phyloP scores from a whole-genome alignment of 2,797 vertebrate species.

The Podargus strigoides region DNA sequence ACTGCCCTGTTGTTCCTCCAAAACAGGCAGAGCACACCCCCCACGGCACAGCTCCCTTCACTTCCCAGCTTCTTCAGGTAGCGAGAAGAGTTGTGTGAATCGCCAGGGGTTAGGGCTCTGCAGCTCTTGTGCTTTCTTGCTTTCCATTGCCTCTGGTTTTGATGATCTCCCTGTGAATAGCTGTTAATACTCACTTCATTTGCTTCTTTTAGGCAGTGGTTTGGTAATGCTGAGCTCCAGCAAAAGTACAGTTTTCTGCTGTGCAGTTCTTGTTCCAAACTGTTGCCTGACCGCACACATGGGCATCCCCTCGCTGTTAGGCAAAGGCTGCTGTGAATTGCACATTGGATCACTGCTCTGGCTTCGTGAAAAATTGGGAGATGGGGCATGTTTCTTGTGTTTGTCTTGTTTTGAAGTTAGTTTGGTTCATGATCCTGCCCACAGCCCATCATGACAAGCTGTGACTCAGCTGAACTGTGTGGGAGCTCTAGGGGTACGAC shows the following conservation, averaged over 20 bases:
- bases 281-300: not conserved
- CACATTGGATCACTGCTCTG: not conserved
- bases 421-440: not conserved
- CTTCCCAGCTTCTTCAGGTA: not conserved
- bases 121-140: not conserved
- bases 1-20: not conserved
- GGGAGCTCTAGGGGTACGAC: not conserved
- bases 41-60: not conserved
- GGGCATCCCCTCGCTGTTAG: accelerated
- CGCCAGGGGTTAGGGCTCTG: not conserved
- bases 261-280: not conserved
- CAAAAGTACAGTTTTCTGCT: not conserved
- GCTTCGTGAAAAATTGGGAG: not conserved
- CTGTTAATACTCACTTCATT: not conserved
- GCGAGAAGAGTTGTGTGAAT: not conserved
- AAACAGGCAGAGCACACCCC: not conserved
- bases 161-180: not conserved
- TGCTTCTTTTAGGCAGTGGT: not conserved
- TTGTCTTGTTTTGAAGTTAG: not conserved
- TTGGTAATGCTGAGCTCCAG: not conserved
- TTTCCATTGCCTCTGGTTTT: not conserved
- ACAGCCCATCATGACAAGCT: not conserved
- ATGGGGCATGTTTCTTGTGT: not conserved
- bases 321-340: not conserved
- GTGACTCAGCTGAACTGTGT: not conserved